These are phyloP conservation scores for Volucella bombylans DNA, from an alignment of 2,888 invertebrate species.

Conservation along the genomic window DNA sequence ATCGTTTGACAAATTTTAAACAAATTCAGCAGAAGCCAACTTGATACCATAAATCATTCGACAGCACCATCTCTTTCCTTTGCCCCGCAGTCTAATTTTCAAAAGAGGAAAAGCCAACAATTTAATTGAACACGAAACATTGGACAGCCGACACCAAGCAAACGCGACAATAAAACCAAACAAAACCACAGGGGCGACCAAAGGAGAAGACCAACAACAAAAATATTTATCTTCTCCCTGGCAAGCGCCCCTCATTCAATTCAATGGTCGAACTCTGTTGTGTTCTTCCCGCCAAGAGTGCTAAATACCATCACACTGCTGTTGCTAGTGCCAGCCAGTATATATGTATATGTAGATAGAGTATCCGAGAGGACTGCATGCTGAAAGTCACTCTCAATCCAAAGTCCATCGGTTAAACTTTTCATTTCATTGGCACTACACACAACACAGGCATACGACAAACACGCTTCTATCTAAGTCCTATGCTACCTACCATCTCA, in stretches of 20 bases:
- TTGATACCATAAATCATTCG: conserved; percentile 66
- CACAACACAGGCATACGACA: conserved; percentile 24
- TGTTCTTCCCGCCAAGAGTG: conserved; percentile 64
- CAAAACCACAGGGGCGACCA: conserved; percentile 23
- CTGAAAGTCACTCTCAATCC: conserved; percentile 51
- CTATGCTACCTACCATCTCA: conserved; percentile 6
- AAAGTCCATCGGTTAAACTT: conserved; percentile 69
- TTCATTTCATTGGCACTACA: conserved; percentile 59
- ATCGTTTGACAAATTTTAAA: conserved; percentile 51
- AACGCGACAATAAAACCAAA: conserved; percentile 63
- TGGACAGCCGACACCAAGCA: conserved; percentile 68
- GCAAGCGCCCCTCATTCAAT: conserved; percentile 63
- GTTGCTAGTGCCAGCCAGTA: neutral
- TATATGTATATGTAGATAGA: too few species aligned
- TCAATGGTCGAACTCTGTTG: conserved; percentile 60
- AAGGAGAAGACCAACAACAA: neutral
- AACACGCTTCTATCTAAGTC: conserved; percentile 26
- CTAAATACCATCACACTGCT: conserved; percentile 65
- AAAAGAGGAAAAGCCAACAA: conserved; percentile 54
- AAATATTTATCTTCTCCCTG: conserved; percentile 36
- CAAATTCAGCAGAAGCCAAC: conserved; percentile 61
- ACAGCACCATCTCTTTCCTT: conserved; percentile 48
- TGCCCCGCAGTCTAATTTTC: conserved; percentile 27
- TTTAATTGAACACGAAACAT: conserved; percentile 73
- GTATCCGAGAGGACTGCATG: conserved; percentile 14